A percentile compares a stretch with the other conserved stretches of the same genome.
Conservation (phyloP, 2,113 vertebrate species). For the Catharus bicknelli region DNA sequence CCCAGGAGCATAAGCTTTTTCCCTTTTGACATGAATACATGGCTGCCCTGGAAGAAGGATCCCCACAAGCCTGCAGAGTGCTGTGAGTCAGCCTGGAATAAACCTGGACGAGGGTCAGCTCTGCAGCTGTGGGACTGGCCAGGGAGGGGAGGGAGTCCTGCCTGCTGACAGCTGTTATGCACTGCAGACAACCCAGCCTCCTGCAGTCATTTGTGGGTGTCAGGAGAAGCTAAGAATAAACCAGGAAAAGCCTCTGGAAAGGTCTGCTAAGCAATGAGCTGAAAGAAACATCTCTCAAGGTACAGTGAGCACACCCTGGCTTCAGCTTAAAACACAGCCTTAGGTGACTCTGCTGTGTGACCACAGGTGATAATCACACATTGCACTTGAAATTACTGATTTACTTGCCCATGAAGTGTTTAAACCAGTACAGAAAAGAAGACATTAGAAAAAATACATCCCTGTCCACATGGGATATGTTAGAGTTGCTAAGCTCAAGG, state of each 20-base stretch:
- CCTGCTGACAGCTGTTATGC: background rate
- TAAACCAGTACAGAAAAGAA: background rate
- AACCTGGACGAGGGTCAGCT: background rate
- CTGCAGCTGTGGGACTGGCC: background rate
- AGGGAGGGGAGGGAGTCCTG: background rate
- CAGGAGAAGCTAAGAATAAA: conserved; percentile 22
- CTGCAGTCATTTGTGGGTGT: background rate
- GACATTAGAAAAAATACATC: background rate
- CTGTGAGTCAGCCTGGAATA: background rate
- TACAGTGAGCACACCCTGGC: accelerated
- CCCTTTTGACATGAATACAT: background rate
- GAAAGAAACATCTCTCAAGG: background rate
- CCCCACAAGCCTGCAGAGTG: background rate
- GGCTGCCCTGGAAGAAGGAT: background rate
- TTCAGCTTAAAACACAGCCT: background rate
- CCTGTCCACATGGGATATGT: background rate
- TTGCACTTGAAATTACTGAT: background rate
- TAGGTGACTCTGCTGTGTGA: background rate
- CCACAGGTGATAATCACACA: background rate
- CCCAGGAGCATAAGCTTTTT: background rate
- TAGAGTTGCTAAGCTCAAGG: background rate
- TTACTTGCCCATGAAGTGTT: background rate
- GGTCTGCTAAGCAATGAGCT: background rate
- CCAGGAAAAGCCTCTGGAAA: conserved; percentile 22
- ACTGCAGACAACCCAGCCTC: background rate